These are phyloP conservation scores for Riptortus pedestris DNA, from an alignment of 1,140 invertebrate species.

Conservation along the genomic window DNA sequence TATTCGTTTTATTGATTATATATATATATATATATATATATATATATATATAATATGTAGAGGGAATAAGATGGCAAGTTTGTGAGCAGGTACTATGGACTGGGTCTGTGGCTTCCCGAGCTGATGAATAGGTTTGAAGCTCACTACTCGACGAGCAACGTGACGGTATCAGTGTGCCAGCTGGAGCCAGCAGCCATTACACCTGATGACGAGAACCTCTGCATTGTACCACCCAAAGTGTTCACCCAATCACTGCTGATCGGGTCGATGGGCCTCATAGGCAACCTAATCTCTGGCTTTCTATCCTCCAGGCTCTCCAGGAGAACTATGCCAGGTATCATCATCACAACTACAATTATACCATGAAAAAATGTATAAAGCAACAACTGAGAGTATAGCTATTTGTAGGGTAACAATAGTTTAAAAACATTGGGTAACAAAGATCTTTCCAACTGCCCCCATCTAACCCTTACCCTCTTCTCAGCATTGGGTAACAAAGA, in stretches of 20 bases:
- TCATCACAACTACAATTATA: background rate
- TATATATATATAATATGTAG: no score
- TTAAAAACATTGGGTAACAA: no score
- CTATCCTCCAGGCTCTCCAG: background rate
- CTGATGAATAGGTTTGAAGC: constrained; percentile 47
- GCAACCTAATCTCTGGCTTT: background rate
- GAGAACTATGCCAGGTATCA: background rate
- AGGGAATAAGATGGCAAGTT: no score
- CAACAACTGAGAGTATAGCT: background rate
- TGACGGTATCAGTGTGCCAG: constrained; percentile 40
- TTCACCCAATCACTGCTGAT: background rate
- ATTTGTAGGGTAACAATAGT: background rate
- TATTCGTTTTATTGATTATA: no score
- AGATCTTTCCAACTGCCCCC: no score
- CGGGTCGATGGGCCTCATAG: background rate
- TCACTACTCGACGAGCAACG: constrained; percentile 39
- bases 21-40: no score
- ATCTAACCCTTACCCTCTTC: no score
- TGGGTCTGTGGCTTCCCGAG: constrained; percentile 60
- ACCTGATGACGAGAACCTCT: background rate
- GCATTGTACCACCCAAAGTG: background rate
- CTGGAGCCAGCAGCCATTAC: constrained; percentile 26
- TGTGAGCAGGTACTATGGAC: constrained; percentile 50
- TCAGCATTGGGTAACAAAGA: no score
- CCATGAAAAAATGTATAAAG: background rate